Evolutionary conservation across 2,797 vertebrate species (phyloP).

Genomic region (Salmo trutta): DNA sequence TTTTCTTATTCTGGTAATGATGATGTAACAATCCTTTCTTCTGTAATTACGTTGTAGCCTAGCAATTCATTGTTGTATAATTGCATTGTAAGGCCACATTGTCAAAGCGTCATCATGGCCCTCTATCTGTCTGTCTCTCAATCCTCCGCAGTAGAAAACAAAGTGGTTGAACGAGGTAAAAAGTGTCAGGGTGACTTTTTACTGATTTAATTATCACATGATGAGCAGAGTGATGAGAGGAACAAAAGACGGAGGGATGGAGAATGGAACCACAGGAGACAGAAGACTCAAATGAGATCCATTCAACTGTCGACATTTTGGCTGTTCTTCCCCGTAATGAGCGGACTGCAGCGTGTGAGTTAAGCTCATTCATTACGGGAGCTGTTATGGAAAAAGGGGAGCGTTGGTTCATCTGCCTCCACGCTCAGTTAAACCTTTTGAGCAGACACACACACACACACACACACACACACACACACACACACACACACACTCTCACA

Average conservation of each 20-base stretch:
- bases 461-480: slow-evolving; percentile 12
- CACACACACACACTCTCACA: too few species aligned
- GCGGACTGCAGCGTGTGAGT: background rate
- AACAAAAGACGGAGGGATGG: slow-evolving; percentile 48
- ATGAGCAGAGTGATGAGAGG: slow-evolving; percentile 37
- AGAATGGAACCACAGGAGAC: slow-evolving; percentile 17
- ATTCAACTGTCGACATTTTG: slow-evolving; percentile 19
- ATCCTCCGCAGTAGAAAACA: slow-evolving; percentile 44
- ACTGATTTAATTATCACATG: slow-evolving; percentile 62
- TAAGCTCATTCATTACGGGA: slow-evolving; percentile 49
- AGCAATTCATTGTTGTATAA: slow-evolving; percentile 68
- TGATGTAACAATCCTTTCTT: slow-evolving; percentile 33
- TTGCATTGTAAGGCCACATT: slow-evolving; percentile 59
- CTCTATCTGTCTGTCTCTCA: slow-evolving; percentile 49
- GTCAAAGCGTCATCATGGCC: slow-evolving; percentile 55
- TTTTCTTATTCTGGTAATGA: slow-evolving; percentile 59
- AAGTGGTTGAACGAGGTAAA: slow-evolving; percentile 44
- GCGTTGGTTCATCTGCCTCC: slow-evolving; percentile 28
- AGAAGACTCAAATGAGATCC: slow-evolving; percentile 36
- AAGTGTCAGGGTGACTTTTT: slow-evolving; percentile 29
- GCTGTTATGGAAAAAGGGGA: slow-evolving; percentile 35
- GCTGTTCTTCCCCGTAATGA: background rate
- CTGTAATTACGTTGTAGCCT: slow-evolving; percentile 48
- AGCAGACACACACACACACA: slow-evolving; percentile 30
- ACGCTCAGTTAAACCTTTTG: slow-evolving; percentile 35